Evolutionary conservation across 2,113 vertebrate species (phyloP).

Genomic region (Ictidomys tridecemlineatus): DNA sequence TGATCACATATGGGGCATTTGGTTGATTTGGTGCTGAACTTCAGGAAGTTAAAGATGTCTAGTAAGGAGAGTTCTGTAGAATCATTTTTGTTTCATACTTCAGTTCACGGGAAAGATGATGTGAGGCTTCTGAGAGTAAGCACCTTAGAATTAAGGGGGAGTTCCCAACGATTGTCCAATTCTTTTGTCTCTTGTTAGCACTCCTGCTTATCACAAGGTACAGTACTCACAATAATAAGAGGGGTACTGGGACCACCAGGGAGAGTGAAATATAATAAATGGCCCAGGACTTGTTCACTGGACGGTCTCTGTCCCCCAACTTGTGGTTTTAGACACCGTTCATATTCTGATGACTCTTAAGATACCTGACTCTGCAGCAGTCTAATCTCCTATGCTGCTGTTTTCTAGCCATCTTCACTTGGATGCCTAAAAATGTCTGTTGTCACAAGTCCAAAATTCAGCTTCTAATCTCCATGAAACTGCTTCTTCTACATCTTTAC

Average conservation of each 20-base stretch:
- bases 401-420: neutral
- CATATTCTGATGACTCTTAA: neutral
- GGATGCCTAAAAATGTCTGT: neutral
- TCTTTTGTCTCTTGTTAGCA: neutral
- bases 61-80: neutral
- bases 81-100: neutral
- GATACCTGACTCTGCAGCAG: neutral
- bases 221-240: neutral
- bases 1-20: neutral
- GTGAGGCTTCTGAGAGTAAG: neutral
- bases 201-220: neutral
- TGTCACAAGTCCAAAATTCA: neutral
- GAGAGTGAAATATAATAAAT: neutral
- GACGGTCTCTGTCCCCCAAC: neutral
- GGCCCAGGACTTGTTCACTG: neutral
- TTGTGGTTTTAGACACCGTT: neutral
- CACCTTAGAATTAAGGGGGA: neutral
- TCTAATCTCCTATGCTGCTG: neutral
- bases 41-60: neutral
- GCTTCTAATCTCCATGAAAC: neutral
- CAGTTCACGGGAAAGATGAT: neutral
- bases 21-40: neutral
- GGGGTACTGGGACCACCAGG: neutral
- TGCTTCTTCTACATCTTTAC: neutral
- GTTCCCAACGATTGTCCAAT: neutral